These are phyloP conservation scores for Lophius piscatorius DNA, from an alignment of 2,113 vertebrate genomes.

Conservation along the genomic window DNA sequence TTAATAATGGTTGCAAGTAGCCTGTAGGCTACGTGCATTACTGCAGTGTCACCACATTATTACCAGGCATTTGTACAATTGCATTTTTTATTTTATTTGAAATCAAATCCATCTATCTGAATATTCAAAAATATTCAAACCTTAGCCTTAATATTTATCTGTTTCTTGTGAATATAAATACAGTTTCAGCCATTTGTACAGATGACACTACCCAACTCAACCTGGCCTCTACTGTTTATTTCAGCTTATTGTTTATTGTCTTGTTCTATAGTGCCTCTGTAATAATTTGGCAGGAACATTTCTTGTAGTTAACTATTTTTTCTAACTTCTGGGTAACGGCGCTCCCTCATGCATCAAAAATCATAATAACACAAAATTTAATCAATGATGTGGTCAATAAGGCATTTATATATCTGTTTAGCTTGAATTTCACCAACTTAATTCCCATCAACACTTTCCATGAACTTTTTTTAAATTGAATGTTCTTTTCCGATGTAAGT, in stretches of 20 bases:
- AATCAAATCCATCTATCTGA: too few species aligned
- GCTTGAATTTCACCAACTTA: not conserved
- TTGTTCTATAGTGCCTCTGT: slow-evolving; percentile 38
- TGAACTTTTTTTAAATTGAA: too few species aligned
- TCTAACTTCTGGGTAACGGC: slow-evolving; percentile 21
- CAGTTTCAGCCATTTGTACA: slow-evolving; percentile 14
- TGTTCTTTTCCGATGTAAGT: too few species aligned
- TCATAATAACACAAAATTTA: slow-evolving; percentile 42
- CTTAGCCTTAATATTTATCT: not conserved
- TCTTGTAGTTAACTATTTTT: slow-evolving; percentile 48
- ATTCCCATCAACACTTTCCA: slow-evolving; percentile 9
- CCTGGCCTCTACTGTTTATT: slow-evolving; percentile 22
- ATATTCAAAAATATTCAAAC: too few species aligned
- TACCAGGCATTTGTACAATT: too few species aligned
- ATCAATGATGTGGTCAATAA: slow-evolving; percentile 18
- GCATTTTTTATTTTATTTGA: too few species aligned
- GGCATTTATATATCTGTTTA: slow-evolving; percentile 1
- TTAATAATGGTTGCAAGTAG: too few species aligned
- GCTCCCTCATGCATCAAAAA: slow-evolving; percentile 38
- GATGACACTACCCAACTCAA: slow-evolving; percentile 16
- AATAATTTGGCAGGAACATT: slow-evolving; percentile 45
- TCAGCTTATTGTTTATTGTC: slow-evolving; percentile 31
- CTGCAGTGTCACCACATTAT: too few species aligned
- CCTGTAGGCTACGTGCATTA: too few species aligned
- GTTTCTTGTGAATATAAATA: not conserved